A percentile compares a stretch with the other conserved stretches of the same genome.
phyloP scores from a whole-genome alignment of 2,113 vertebrate species.

The Nanorana parkeri region DNA sequence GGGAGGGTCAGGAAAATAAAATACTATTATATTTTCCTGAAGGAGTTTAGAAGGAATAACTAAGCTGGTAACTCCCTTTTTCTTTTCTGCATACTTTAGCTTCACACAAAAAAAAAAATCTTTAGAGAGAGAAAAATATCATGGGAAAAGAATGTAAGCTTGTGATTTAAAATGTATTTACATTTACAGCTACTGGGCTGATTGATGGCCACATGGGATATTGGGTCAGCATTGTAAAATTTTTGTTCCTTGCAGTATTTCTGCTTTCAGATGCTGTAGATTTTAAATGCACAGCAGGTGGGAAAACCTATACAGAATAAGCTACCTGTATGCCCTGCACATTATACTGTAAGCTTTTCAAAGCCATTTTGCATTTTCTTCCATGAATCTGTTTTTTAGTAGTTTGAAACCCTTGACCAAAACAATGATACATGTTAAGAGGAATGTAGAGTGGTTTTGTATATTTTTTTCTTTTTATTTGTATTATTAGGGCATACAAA shows the following conservation, averaged over 20 bases:
- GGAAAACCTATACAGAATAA: too few species aligned
- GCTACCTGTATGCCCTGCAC: too few species aligned
- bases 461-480: too few species aligned
- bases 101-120: conserved; percentile 26
- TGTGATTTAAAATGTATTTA: conserved; percentile 19
- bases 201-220: not conserved
- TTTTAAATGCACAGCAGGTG: too few species aligned
- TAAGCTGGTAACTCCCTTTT: conserved; percentile 17
- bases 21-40: conserved; percentile 41
- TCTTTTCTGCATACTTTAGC: not conserved
- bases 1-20: conserved; percentile 39
- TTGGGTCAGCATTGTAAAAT: not conserved
- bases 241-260: not conserved
- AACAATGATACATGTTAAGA: too few species aligned
- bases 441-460: too few species aligned
- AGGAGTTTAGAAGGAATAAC: conserved; percentile 32
- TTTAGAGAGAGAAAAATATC: conserved; percentile 6
- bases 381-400: too few species aligned
- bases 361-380: too few species aligned
- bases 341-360: too few species aligned
- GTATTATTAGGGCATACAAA: too few species aligned
- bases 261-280: not conserved
- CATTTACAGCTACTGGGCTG: conserved; percentile 3
- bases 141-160: not conserved
- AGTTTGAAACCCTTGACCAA: too few species aligned